phyloP scores from a whole-genome alignment of 2,888 invertebrate genomes.

The Phrixothrix hirtus region DNA sequence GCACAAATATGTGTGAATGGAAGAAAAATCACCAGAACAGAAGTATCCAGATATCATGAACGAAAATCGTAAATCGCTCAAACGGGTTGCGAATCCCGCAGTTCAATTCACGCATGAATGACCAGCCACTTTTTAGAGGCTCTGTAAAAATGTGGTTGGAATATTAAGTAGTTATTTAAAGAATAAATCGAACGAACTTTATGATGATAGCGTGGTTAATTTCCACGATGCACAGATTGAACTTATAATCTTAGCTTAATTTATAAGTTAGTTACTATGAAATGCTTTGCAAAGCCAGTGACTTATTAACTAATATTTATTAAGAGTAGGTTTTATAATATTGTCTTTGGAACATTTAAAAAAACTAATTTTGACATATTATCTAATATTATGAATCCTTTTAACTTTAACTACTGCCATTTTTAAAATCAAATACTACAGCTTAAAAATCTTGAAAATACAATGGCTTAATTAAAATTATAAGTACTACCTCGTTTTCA shows the following conservation, averaged over 20 bases:
- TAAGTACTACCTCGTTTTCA: too few species aligned
- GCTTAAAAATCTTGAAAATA: too few species aligned
- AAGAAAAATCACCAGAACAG: conserved; percentile 13
- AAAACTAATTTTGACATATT: too few species aligned
- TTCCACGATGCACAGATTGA: conserved; percentile 21
- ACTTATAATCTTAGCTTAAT: conserved; percentile 15
- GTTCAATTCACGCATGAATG: conserved; percentile 41
- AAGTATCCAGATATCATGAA: conserved; percentile 50
- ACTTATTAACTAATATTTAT: too few species aligned
- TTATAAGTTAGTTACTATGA: too few species aligned
- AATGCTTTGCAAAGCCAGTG: conserved; percentile 4
- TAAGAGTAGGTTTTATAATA: too few species aligned
- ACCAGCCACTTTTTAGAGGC: conserved; percentile 38
- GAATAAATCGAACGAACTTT: conserved; percentile 29
- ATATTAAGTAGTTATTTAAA: conserved; percentile 34
- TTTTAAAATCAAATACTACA: too few species aligned
- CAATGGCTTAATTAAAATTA: too few species aligned
- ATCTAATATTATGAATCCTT: too few species aligned
- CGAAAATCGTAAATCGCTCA: conserved; percentile 43
- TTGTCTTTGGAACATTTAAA: too few species aligned
- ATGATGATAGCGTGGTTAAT: conserved; percentile 27
- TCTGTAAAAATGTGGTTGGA: conserved; percentile 31
- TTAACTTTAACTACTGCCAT: too few species aligned
- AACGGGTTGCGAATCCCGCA: conserved; percentile 38
- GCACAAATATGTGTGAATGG: not conserved